Evolutionary conservation across 2,888 invertebrate species (phyloP), one percentile per base, ranked within the genome.

Genomic region (Parnassius glacialis): DNA sequence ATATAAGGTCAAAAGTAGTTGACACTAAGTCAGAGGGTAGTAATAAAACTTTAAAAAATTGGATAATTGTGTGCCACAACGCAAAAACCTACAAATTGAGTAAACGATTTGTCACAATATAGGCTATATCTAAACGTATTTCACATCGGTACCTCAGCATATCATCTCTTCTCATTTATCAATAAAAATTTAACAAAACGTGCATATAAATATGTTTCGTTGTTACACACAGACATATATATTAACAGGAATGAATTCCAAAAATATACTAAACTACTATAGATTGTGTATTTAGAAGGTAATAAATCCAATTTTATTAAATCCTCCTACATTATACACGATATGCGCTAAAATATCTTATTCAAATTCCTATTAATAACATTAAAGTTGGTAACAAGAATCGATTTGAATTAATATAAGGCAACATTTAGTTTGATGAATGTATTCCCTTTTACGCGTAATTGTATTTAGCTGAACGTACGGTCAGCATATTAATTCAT

Each of bases 281-380:
- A 67, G 54, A 66, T 58, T 65, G 64, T 68, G 61, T 64, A 64
- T 72, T 65, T 16, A 55, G 45, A 53, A 57, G 54, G 61, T 78
- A 72, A 70, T 72, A 72, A 72, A 78, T 80, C 74, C 79, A 81
- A 82, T 81, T 80, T 78, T 80, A 70, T 73, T 67, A 71, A 81
- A 72, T 74, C 66, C 71, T 74, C 66, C 66, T 66, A 69, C 61
- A 64, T 66, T 74, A 74, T 65, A 72, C 65, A 75, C 74, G 75
- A 74, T 75, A 73, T 74, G 73, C 71, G 75, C 75, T 79, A 77
- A 75, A 48, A 80, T 73, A 65, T 65, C 60, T 59, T 51, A 41
- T 52, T 48, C 45, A 56, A 41, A 74, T 72, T 74, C 69, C 47
- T 42, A 45, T 41, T 42, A 20, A 42, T 25, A 60, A 62, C 57